Percentiles rank a stretch among this genome's conserved stretches.
phyloP scores from a whole-genome alignment of 2,888 invertebrate species.

The Podotricha telesiphe region DNA sequence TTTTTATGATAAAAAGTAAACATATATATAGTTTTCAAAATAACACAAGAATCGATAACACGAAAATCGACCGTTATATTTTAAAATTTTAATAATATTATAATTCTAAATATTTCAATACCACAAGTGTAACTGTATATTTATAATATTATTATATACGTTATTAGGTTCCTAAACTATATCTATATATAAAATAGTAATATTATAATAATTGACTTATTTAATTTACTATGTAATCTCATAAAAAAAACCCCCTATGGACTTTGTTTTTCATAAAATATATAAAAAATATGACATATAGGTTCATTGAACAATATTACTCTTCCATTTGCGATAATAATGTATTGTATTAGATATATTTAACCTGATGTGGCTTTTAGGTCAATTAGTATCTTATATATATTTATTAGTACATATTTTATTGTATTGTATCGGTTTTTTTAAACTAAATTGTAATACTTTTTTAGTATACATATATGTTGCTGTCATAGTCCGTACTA shows the following conservation, averaged over 20 bases:
- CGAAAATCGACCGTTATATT: no score
- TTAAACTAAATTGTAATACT: no score
- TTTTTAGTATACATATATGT: no score
- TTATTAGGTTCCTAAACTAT: constrained; percentile 39
- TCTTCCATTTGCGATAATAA: constrained; percentile 72
- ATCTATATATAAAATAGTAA: neutral
- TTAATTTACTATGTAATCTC: neutral
- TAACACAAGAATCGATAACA: no score
- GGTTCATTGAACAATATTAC: constrained; percentile 34
- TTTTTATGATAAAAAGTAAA: neutral
- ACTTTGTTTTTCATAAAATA: neutral
- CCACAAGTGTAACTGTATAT: neutral
- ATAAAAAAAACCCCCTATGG: no score
- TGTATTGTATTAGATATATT: constrained; percentile 46
- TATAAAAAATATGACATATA: neutral
- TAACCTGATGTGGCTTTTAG: constrained; percentile 71
- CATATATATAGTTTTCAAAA: no score
- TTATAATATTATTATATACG: neutral
- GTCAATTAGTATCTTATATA: constrained; percentile 66
- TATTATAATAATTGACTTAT: constrained; percentile 5
- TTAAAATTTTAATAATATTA: no score
- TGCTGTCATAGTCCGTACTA: no score
- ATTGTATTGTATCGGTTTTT: neutral
- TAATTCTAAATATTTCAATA: neutral
- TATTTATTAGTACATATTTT: neutral